These are phyloP conservation scores for Ryuthela nishihirai DNA, from an alignment of 2,888 invertebrate species.

Conservation along the genomic window DNA sequence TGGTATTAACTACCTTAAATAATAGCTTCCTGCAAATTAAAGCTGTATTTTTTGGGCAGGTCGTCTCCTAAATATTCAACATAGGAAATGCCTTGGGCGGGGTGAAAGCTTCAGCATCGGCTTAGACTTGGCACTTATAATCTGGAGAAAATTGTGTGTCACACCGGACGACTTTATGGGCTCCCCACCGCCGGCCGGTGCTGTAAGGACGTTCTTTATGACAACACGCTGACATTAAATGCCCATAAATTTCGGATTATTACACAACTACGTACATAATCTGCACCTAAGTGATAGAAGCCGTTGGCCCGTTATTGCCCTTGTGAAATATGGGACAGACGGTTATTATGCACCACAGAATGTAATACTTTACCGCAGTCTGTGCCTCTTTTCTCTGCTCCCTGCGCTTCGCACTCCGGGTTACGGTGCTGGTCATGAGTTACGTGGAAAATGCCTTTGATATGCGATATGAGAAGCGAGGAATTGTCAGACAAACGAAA, in stretches of 20 bases:
- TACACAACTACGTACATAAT: conserved; percentile 40
- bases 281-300: conserved; percentile 38
- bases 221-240: conserved; percentile 34
- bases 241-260: conserved; percentile 38
- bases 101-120: too few relatives aligned
- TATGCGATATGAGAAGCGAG: too few relatives aligned
- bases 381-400: too few relatives aligned
- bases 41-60: too few relatives aligned
- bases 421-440: conserved; percentile 9
- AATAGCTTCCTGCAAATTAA: conserved; percentile 13
- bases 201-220: conserved; percentile 37
- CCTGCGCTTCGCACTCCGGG: background rate
- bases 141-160: conserved; percentile 40
- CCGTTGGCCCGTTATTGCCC: conserved; percentile 35
- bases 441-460: too few relatives aligned
- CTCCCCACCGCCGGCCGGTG: conserved; percentile 25
- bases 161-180: conserved; percentile 31
- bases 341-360: conserved; percentile 38
- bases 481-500: too few relatives aligned
- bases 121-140: conserved; percentile 22
- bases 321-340: conserved; percentile 33
- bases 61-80: too few relatives aligned
- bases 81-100: too few relatives aligned
- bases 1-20: conserved; percentile 21
- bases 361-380: conserved; percentile 28